Evolutionary conservation across 2,888 invertebrate genomes (phyloP).

Genomic region (Pimpla rufipes): DNA sequence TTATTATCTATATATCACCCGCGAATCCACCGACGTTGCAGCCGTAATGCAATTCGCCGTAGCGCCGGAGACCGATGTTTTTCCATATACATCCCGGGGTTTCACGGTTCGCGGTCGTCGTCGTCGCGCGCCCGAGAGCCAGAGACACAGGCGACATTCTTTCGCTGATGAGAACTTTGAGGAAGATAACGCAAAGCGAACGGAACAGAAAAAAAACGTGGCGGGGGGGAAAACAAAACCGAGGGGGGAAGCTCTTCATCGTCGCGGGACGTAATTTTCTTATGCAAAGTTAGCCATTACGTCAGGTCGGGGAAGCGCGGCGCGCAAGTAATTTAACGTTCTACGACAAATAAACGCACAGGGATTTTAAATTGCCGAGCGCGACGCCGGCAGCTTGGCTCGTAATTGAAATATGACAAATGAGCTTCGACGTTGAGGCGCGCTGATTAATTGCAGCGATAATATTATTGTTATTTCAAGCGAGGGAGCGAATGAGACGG

Average conservation of each 20-base stretch:
- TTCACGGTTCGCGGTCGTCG: neutral
- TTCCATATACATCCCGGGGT: neutral
- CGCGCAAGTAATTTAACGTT: constrained; percentile 34
- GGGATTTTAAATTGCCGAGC: constrained; percentile 61
- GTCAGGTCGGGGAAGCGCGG: constrained; percentile 37
- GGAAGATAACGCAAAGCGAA: constrained; percentile 23
- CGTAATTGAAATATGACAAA: constrained; percentile 69
- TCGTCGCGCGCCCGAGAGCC: neutral
- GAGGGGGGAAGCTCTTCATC: neutral
- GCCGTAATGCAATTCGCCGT: constrained; percentile 20
- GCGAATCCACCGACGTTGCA: neutral
- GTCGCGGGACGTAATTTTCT: constrained; percentile 58
- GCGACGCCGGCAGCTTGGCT: constrained; percentile 40
- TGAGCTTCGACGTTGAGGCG: constrained; percentile 65
- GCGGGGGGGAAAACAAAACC: too few relatives aligned
- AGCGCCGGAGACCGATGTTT: constrained; percentile 51
- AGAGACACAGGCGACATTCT: constrained; percentile 9
- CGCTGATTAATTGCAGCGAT: constrained; percentile 66
- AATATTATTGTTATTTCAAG: constrained; percentile 66
- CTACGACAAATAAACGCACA: constrained; percentile 52
- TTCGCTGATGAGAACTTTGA: constrained; percentile 6
- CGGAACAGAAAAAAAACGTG: constrained; percentile 16
- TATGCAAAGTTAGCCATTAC: constrained; percentile 64
- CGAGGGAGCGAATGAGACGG: constrained; percentile 21
- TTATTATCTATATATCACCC: constrained; percentile 46